Evolutionary conservation across 2,888 invertebrate species (phyloP).

Genomic region (Oscheius sp.): DNA sequence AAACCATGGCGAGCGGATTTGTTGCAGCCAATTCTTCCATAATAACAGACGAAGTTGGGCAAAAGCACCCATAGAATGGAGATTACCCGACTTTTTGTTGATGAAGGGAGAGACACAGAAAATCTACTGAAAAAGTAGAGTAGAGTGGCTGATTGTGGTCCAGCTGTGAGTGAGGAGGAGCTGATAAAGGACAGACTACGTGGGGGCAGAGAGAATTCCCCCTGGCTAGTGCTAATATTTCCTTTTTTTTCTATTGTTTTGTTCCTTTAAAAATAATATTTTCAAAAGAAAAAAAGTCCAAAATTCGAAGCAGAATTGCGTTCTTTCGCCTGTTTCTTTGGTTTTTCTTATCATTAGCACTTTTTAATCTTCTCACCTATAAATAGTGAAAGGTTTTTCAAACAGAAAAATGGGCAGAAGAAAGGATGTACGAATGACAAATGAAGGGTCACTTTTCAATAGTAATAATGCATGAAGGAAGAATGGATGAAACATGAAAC

Average conservation of each 20-base stretch:
- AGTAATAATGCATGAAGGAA: no score
- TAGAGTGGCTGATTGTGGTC: background rate
- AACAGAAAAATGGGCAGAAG: no score
- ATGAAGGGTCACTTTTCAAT: no score
- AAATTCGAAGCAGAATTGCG: background rate
- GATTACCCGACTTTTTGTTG: no score
- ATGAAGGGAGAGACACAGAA: background rate
- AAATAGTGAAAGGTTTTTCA: no score
- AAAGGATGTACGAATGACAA: no score
- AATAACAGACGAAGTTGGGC: conserved; percentile 61
- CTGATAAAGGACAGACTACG: background rate
- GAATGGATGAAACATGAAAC: no score
- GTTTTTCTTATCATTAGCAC: background rate
- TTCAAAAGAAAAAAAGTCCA: background rate
- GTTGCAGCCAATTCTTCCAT: conserved; percentile 64
- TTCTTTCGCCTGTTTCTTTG: background rate
- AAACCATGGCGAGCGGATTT: conserved; percentile 57
- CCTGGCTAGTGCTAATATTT: no score
- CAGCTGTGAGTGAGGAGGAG: background rate
- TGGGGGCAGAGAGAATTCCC: no score
- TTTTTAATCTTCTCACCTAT: background rate
- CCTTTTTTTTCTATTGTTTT: background rate
- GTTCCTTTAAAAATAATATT: background rate
- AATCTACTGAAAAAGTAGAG: background rate
- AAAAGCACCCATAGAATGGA: conserved; percentile 51